Conservation (phyloP, 2,888 invertebrate species). For the Tetranychus truncatus region DNA sequence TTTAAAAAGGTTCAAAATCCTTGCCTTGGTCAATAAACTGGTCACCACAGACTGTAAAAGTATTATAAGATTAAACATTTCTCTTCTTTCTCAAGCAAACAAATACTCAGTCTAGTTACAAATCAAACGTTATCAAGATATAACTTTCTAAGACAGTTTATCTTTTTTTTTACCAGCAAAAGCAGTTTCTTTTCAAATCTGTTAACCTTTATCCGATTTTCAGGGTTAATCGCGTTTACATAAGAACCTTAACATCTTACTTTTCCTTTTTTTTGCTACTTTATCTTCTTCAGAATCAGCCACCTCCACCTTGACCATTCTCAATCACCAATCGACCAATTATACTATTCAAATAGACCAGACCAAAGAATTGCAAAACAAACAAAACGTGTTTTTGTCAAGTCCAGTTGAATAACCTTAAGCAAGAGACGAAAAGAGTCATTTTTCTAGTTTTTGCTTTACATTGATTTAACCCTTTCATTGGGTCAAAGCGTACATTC, state of each 20-base stretch:
- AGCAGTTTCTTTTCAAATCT: not conserved
- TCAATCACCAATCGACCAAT: no score
- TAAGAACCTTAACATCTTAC: not conserved
- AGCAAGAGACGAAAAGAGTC: not conserved
- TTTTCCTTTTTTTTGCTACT: not conserved
- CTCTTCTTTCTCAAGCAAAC: not conserved
- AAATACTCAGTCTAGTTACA: not conserved
- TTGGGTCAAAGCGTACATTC: no score
- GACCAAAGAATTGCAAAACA: not conserved
- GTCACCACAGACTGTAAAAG: not conserved
- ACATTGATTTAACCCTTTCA: no score
- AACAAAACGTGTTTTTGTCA: not conserved
- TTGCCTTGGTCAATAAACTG: no score
- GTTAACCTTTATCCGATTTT: slow-evolving; percentile 1
- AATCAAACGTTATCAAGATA: not conserved
- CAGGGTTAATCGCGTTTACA: slow-evolving; percentile 1
- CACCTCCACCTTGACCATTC: no score
- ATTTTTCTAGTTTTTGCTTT: no score
- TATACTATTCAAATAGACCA: no score
- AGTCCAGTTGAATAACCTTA: not conserved
- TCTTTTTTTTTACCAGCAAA: not conserved
- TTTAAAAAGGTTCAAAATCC: no score
- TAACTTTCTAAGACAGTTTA: not conserved
- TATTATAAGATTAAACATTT: not conserved
- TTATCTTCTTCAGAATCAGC: not conserved